Base-by-base conservation (phyloP, 2,888 invertebrate genomes). In the Bellardia pandia region DNA sequence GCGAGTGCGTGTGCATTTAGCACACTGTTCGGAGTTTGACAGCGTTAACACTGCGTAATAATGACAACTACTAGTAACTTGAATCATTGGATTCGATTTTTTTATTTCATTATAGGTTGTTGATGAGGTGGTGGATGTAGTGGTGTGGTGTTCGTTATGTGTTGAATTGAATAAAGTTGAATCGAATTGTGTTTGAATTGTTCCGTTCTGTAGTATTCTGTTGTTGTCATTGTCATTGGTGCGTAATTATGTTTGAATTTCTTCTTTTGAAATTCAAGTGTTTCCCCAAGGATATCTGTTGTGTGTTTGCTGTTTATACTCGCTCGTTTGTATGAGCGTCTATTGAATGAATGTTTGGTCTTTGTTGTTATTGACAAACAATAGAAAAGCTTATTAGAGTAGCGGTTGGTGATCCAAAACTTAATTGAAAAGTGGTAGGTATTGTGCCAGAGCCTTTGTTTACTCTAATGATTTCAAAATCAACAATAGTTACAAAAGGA, bases 241-340 rank as follows among this genome's bases (percentile, higher is more conserved):
- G 62, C 62, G 62, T 72, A 80, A 80, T 80, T 60, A 62, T 72
- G 72, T 80, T 80, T 71, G 62, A 80, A 72, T 80, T 80, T 30
- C 48, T 80, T 62, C 62, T 64, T 80, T 80, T 79, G 58, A 68
- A 56, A 68, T 77, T 69, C 69, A 80, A 80, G 71, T 80, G 45
- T 62, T 72, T 80, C 79, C 72, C 79, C 71, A 71, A 80, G 71
- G 79, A 72, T 71, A 79, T 79, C 71, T 79, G 60, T 40, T 62
- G 33, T 51, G 16, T 48, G 23, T 68, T 78, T 62, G 37, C 37
- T 40, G 6, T 62, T 48, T 14, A 14, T 64, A 51, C 48, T 48
- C n/a, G 4, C 51, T 51, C 6, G 3, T 53, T 53, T 23, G 64
- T 9, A 9, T 56, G 7, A 53, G 30, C 45, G 45, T 13, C 33